Conservation (phyloP, 2,113 vertebrate genomes). For the Theristicus caerulescens region DNA sequence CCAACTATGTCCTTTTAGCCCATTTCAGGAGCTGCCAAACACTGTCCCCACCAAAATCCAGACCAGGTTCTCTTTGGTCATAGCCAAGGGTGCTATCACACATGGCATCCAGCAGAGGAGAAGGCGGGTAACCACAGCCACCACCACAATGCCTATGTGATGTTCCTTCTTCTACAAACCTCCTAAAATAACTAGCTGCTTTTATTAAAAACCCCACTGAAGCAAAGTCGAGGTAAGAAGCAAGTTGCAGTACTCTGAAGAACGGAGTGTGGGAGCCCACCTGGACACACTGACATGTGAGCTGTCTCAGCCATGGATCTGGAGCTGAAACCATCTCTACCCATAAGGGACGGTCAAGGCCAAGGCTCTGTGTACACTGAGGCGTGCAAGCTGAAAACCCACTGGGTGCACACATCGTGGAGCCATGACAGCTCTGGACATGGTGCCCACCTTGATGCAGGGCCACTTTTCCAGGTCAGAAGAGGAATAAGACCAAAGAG, state of each 20-base stretch:
- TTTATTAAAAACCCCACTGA: neutral
- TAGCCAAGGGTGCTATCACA: neutral
- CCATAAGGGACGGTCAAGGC: neutral
- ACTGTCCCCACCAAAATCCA: neutral
- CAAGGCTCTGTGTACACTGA: neutral
- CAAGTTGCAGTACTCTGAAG: neutral
- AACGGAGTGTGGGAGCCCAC: neutral
- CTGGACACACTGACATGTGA: rapidly evolving
- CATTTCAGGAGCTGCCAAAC: neutral
- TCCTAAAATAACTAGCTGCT: neutral
- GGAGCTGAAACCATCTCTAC: neutral
- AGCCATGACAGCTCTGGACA: neutral
- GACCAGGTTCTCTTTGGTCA: neutral
- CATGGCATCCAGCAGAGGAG: neutral
- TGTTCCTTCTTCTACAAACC: neutral
- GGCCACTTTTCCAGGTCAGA: neutral
- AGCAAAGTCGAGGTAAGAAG: neutral
- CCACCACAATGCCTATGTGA: neutral
- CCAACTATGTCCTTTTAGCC: neutral
- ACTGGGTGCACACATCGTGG: rapidly evolving
- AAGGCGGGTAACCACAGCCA: neutral
- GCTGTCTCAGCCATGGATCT: neutral
- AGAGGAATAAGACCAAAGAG: neutral
- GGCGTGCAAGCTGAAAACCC: neutral
- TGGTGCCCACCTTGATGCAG: neutral